Evolutionary conservation across 2,888 invertebrate species (phyloP).

Genomic region (Xylota sylvarum): DNA sequence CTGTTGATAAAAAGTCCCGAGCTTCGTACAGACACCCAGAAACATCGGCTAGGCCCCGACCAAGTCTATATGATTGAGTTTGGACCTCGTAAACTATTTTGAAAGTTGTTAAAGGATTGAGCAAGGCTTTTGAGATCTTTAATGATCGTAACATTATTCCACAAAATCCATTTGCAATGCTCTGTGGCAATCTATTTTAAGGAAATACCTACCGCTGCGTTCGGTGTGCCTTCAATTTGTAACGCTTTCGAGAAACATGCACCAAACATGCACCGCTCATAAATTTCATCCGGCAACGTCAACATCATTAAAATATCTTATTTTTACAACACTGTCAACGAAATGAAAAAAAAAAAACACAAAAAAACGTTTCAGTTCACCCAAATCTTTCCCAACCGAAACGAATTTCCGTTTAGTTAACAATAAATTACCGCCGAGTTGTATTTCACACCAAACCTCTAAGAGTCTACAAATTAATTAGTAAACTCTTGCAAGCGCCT

Average conservation of each 20-base stretch:
- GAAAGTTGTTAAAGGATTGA: too few species aligned
- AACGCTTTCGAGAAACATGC: slow-evolving; percentile 3
- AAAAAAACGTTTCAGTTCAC: too few species aligned
- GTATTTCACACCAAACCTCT: slow-evolving; percentile 34
- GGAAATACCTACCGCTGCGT: not conserved
- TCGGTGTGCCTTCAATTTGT: not conserved
- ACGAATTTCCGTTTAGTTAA: slow-evolving; percentile 33
- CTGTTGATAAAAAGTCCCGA: too few species aligned
- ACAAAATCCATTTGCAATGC: too few species aligned
- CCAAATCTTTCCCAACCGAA: slow-evolving; percentile 37
- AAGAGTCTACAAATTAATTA: slow-evolving; percentile 33
- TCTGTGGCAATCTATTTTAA: too few species aligned
- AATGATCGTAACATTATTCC: too few species aligned
- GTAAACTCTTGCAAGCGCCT: not conserved
- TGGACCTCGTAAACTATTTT: too few species aligned
- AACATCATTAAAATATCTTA: slow-evolving; percentile 1
- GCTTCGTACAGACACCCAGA: too few species aligned
- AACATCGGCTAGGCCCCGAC: too few species aligned
- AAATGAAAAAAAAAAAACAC: not conserved
- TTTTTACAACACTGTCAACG: slow-evolving; percentile 7
- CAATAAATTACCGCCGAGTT: slow-evolving; percentile 18
- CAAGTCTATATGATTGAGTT: too few species aligned
- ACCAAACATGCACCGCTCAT: not conserved
- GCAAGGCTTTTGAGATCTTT: too few species aligned
- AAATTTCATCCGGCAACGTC: not conserved